Conservation (phyloP, 2,113 vertebrate genomes). For the Entomyzon cyanotis region DNA sequence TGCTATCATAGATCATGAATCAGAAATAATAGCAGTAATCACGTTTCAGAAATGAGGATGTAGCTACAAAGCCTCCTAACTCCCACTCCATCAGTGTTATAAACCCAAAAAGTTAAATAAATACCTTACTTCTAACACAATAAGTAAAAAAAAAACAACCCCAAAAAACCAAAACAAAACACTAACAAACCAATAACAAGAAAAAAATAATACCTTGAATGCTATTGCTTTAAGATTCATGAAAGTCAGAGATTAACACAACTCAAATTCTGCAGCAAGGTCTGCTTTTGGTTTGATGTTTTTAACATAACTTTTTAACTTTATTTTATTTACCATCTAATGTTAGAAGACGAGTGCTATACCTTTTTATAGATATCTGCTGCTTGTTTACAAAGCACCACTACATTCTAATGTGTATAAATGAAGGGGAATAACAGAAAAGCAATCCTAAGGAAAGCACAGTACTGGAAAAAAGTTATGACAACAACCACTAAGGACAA, state of each 20-base stretch:
- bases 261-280: neutral
- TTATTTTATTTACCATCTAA: neutral
- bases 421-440: neutral
- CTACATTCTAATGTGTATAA: neutral
- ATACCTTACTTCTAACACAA: neutral
- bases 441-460: neutral
- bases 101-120: neutral
- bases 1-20: neutral
- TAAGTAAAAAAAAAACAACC: neutral
- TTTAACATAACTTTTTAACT: neutral
- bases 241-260: neutral
- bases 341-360: neutral
- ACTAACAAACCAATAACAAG: neutral
- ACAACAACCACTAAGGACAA: neutral
- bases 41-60: conserved; percentile 9
- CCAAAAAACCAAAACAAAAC: neutral
- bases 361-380: neutral
- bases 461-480: neutral
- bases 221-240: neutral
- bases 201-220: neutral
- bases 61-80: conserved; percentile 9
- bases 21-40: conserved; percentile 47
- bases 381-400: neutral
- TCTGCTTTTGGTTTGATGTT: neutral
- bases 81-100: neutral